Evolutionary conservation across 1,140 invertebrate genomes (phyloP).

Genomic region (Pomacea maculata): DNA sequence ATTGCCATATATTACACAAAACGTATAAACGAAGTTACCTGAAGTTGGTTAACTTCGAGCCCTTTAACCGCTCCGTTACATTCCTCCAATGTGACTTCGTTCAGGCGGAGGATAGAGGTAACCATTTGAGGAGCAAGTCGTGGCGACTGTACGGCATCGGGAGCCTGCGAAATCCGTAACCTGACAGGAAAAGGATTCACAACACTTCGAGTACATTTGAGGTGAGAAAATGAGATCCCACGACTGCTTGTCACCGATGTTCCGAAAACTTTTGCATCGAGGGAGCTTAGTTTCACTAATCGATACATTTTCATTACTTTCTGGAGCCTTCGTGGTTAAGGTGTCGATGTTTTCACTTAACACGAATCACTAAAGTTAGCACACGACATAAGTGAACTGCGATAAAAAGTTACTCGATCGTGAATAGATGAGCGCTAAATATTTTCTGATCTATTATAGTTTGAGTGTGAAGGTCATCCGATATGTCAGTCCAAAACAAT

Average conservation of each 20-base stretch:
- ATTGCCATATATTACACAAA: not conserved
- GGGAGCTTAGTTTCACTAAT: not conserved
- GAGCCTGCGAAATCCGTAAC: constrained; percentile 19
- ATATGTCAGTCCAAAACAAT: no score
- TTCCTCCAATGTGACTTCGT: constrained; percentile 44
- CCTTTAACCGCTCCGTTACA: constrained; percentile 46
- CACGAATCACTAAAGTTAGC: no score
- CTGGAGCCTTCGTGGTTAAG: not conserved
- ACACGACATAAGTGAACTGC: no score
- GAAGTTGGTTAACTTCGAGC: constrained; percentile 92
- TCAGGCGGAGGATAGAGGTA: constrained; percentile 47
- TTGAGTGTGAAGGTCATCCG: no score
- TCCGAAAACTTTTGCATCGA: not conserved
- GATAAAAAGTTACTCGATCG: no score
- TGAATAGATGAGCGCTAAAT: no score
- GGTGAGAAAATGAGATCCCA: no score
- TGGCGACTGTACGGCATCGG: constrained; percentile 41
- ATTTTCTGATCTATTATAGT: no score
- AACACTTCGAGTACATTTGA: not conserved
- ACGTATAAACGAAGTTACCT: constrained; percentile 45
- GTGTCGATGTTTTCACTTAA: not conserved
- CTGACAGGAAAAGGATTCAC: not conserved
- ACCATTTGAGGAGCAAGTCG: constrained; percentile 56
- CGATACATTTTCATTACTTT: constrained; percentile 4
- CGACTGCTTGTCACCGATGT: not conserved